These are phyloP conservation scores for Bombylius discolor DNA, from an alignment of 2,888 invertebrate genomes.

Conservation along the genomic window DNA sequence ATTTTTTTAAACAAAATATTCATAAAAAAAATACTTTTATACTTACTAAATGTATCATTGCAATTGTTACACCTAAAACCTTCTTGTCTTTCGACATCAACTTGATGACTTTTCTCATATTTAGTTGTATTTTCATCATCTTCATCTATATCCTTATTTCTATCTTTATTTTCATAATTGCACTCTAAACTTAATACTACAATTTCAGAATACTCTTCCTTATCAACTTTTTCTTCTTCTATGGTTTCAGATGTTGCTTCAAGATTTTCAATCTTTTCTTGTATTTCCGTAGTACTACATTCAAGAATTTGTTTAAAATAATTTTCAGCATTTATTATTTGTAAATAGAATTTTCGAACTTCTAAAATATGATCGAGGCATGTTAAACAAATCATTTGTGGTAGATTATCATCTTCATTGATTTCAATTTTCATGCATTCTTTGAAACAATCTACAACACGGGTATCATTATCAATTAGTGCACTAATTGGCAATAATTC, in stretches of 20 bases:
- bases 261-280: too few relatives aligned
- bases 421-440: slow-evolving; percentile 2
- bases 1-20: not conserved
- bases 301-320: not conserved
- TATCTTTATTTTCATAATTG: too few relatives aligned
- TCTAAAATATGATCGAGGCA: slow-evolving; percentile 3
- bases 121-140: not conserved
- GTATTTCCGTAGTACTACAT: too few relatives aligned
- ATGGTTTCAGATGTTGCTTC: too few relatives aligned
- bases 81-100: too few relatives aligned
- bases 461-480: not conserved
- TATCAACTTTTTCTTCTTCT: too few relatives aligned
- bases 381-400: slow-evolving; percentile 3
- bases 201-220: too few relatives aligned
- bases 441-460: not conserved
- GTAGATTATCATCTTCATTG: slow-evolving; percentile 1
- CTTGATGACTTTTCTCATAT: too few relatives aligned
- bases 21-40: not conserved
- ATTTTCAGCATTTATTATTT: slow-evolving; percentile 2
- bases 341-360: slow-evolving; percentile 1
- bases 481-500: not conserved
- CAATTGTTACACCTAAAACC: not conserved
- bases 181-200: not conserved
- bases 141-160: not conserved
- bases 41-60: slow-evolving; percentile 2